Base-by-base conservation (phyloP, 2,113 vertebrate species). In the Cinclus mexicanus region DNA sequence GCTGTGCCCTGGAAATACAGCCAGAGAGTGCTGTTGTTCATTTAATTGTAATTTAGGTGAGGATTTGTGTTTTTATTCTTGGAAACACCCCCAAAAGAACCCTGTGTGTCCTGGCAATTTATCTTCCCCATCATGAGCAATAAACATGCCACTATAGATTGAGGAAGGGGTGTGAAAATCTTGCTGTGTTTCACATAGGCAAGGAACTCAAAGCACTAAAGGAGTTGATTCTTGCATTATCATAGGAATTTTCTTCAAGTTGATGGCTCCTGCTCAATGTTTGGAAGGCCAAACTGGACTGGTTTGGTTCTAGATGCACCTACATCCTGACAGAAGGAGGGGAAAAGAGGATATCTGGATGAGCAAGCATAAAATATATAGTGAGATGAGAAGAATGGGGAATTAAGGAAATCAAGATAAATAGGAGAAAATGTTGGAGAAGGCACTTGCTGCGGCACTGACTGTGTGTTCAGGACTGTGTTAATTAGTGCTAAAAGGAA, bases 21-120 rank as follows among this genome's bases (percentile, higher is more conserved):
- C 83, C 94, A 94, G 94, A 94, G 94, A 96, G 94, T 93, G 95
- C 94, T 96, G 86, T 94, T 96, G 94, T 89, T 90, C 90, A 92
- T 92, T 96, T 90, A 82, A 89, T 90, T 92, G 69, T 76, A 49
- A 37, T 90, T 92, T 89, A 92, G 64, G 56, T 92, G 78, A 81
- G 12, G 52, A 88, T 81, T 95, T 87, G 20, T 67, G 29, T 75
- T 94, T 93, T 83, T 81, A 16, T 82, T 46, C 25, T 93, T 5
- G 1, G 37, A 93, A 93, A 84, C 50, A 14, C 76, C 61, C 80
- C 61, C n/a, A 49, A 69, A 92, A 94, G 79, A 75, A 25, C 64
- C 35, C 65, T 28, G 14, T 60, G 70, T 83, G 47, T 63, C 85
- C 79, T 83, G 52, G 47, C 47, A 83, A 67, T 96, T 88, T 93